Percentiles rank a stretch among this genome's conserved stretches.
Conservation (phyloP, 2,888 invertebrate genomes). For the Pyrocoelia pectoralis region DNA sequence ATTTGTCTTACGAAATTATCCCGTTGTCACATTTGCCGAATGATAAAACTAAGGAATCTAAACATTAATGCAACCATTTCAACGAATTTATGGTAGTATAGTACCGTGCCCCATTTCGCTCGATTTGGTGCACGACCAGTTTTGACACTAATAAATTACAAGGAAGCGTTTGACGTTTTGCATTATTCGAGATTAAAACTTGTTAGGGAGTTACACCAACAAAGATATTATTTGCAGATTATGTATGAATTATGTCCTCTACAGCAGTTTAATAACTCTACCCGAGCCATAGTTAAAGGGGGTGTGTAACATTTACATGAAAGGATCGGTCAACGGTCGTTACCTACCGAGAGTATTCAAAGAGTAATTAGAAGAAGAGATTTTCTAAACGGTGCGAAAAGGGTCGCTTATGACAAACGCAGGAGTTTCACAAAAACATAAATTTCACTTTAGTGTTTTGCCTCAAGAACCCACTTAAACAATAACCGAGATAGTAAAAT, state of each 20-base stretch:
- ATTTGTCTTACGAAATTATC: conserved; percentile 39
- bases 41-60: conserved; percentile 47
- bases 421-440: conserved; percentile 8
- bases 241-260: conserved; percentile 35
- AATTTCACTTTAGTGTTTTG: background rate
- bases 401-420: conserved; percentile 3
- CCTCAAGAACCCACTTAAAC: background rate
- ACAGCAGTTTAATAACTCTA: conserved; percentile 39
- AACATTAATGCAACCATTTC: conserved; percentile 41
- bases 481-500: background rate
- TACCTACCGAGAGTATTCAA: conserved; percentile 6
- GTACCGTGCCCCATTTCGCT: conserved; percentile 43
- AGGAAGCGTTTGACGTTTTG: conserved; percentile 34
- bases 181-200: conserved; percentile 42
- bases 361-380: conserved; percentile 11
- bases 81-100: conserved; percentile 42
- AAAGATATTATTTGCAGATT: conserved; percentile 40
- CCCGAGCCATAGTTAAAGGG: background rate
- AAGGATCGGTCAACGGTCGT: conserved; percentile 19
- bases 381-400: conserved; percentile 2
- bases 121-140: conserved; percentile 44
- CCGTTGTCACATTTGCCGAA: conserved; percentile 43
- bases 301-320: conserved; percentile 11
- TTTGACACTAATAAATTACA: conserved; percentile 46
- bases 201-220: conserved; percentile 29